Evolutionary conservation across 2,797 vertebrate genomes (phyloP).

Genomic region (Margarornis squamiger): DNA sequence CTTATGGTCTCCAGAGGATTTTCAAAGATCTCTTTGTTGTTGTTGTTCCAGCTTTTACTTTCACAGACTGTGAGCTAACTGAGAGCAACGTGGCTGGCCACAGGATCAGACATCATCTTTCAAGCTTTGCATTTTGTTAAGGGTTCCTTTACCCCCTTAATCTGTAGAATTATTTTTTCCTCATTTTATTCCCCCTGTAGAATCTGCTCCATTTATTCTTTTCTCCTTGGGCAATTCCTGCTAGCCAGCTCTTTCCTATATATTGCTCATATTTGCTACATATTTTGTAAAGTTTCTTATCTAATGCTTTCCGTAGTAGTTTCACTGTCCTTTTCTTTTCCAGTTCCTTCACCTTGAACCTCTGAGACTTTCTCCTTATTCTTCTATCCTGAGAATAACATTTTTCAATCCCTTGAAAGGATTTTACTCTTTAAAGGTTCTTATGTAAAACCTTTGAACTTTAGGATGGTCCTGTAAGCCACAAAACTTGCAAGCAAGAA

Average conservation of each 20-base stretch:
- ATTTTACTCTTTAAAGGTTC: slow-evolving; percentile 14
- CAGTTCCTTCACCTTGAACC: not conserved
- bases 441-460: slow-evolving; percentile 9
- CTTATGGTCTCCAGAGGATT: not conserved
- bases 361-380: not conserved
- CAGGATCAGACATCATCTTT: not conserved
- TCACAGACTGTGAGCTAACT: not conserved
- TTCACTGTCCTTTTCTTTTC: not conserved
- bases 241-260: not conserved
- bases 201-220: not conserved
- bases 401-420: not conserved
- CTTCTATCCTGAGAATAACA: not conserved
- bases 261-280: not conserved
- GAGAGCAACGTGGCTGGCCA: not conserved
- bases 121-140: not conserved
- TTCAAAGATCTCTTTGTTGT: not conserved
- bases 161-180: not conserved
- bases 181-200: not conserved
- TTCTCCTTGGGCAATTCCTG: not conserved
- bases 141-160: not conserved
- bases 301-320: not conserved
- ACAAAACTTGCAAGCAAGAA: not conserved
- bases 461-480: slow-evolving; percentile 1
- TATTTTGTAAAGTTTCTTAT: not conserved
- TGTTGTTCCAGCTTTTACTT: not conserved